Base-by-base conservation (phyloP, 2,113 vertebrate genomes). In the Oncorhynchus kisutch region DNA sequence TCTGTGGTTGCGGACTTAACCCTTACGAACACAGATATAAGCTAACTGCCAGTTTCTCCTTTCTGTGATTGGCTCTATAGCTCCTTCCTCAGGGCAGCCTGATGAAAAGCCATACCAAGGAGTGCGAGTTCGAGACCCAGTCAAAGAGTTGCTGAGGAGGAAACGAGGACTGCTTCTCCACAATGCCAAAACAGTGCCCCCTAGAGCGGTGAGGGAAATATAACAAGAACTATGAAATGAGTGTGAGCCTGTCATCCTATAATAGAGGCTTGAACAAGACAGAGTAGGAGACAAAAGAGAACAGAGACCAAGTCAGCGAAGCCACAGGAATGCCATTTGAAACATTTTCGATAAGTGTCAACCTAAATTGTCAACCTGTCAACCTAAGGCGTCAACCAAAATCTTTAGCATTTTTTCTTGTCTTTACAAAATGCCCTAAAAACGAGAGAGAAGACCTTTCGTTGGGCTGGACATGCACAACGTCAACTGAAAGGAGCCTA, bases 81-180 rank as follows among this genome's bases (percentile, higher is more conserved):
- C 94, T 13, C 81, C 93, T 54, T 76, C 90, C 64, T 78, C 95
- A 71, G 94, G 95, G 0, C 94, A 93, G 75, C 60, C 91, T 0
- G 88, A 94, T 34, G 87, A 95, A 71, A 94, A 94, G 39, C 97
- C 97, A 0, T 99, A 98, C 76, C 97, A 98, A 87, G 98, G 98
- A 0, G 98, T 99, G 27, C 92, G 98, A 0, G 98, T 99, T 66
- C 96, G 97, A 89, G 96, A 99, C 82, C 96, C 98, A 0, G 98
- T 99, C 82, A 99, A 97, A 84, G 98, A 99, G 72, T 92, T 99
- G 22, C 86, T 99, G 81, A 94, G 94, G 83, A 95, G 95, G 79
- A 99, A 99, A 74, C 92, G 98, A 54, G 95, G 95, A 45, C 92
- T 81, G 81, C 86, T 91, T 25, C 18, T 68, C 3, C 88, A 86